A percentile compares a stretch with the other conserved stretches of the same genome.
Conservation (phyloP, 2,888 invertebrate species). For the Aleiodes testaceus region DNA sequence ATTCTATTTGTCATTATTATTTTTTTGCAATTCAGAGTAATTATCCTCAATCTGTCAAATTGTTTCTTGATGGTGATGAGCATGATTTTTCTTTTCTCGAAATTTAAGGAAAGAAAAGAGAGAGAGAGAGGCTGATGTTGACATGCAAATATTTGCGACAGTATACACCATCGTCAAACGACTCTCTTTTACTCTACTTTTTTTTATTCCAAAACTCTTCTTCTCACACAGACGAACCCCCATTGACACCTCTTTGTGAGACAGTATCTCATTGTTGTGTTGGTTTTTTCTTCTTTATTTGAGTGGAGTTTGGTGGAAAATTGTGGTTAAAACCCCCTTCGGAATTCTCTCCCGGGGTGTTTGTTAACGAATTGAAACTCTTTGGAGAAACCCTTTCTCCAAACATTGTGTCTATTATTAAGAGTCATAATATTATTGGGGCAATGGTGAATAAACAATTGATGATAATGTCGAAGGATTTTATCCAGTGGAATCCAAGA, state of each 20-base stretch:
- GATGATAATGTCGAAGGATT: not conserved
- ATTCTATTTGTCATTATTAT: conserved; percentile 1
- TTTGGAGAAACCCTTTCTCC: conserved; percentile 41
- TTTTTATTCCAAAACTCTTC: conserved; percentile 14
- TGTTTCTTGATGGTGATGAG: not conserved
- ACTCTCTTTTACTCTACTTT: conserved; percentile 57
- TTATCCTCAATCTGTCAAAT: no score
- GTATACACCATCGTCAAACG: conserved; percentile 70
- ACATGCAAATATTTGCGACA: conserved; percentile 72
- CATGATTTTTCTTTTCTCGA: no score
- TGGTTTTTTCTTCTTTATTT: not conserved
- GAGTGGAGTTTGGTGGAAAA: no score
- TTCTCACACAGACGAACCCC: no score
- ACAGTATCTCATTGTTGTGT: not conserved
- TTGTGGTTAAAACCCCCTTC: not conserved
- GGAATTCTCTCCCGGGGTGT: conserved; percentile 40
- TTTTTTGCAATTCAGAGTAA: not conserved
- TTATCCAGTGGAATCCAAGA: not conserved
- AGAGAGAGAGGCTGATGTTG: conserved; percentile 56
- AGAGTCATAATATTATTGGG: conserved; percentile 25
- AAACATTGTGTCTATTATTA: conserved; percentile 2
- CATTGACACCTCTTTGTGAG: not conserved
- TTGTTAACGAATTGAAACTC: conserved; percentile 48
- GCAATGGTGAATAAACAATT: not conserved
- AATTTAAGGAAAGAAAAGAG: not conserved